Evolutionary conservation across 2,797 vertebrate genomes (phyloP), one percentile per base, ranked within the genome.

Genomic region (Acomys russatus): DNA sequence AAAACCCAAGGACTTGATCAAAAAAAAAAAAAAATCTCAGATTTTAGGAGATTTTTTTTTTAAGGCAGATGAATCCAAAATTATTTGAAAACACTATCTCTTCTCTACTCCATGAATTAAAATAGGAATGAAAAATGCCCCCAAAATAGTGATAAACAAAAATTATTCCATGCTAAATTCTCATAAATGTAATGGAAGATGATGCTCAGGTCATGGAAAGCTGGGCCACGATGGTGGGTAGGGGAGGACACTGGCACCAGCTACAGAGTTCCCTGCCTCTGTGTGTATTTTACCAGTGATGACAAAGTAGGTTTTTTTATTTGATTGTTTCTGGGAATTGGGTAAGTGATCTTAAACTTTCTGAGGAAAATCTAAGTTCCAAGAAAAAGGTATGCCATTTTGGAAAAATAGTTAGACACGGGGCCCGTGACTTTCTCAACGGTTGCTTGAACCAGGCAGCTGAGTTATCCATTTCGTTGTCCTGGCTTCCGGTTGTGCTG

Each of bases 1-100:
- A 93, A 96, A 97, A 71, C 88, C 66, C 77, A 94, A 94, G 80
- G 80, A 93, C 66, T 25, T 93, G n/a, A 71, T 87, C 74, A 77
- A 92, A 94, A 44, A 44, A n/a, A n/a, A n/a, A n/a, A n/a, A 44
- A 44, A 51, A 73, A n/a, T 94, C 68, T 49, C 74, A 28, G 66
- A 85, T 80, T 88, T 85, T 87, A 59, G 14, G 38, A 61, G 33
- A 71, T 77, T 92, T 88, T 79, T 85, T 94, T 88, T 79, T 49
- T 61, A 90, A 89, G 30, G 6, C 51, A 80, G 23, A 63, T 30
- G 17, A 23, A 88, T 80, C 14, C 25, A 95, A 90, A 92, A 90
- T 63, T 79, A 92, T 87, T 35, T 61, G 44, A 78, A 88, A 86
- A 94, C 61, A 80, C 83, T 89, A 90, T 12, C n/a, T 87, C 80